Evolutionary conservation across 1,140 invertebrate genomes (phyloP), one percentile per base, ranked within the genome.

Genomic region (Magallana angulata): DNA sequence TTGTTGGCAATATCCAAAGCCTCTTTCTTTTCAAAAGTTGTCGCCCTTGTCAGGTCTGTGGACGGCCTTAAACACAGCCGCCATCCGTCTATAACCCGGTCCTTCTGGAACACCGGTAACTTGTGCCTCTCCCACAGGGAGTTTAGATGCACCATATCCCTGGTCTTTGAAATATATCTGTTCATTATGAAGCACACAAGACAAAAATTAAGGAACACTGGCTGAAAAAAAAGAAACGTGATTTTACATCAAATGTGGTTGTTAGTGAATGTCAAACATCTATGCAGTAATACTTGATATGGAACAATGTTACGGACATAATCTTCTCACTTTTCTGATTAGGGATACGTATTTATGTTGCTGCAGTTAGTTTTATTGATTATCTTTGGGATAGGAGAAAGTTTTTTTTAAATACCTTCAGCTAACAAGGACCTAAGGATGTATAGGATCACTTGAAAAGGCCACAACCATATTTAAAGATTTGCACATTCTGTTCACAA

Each of bases 11-110:
- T 8, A 36, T 30, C 7, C 1, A 76, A 30, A 1, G 68, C 68
- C 14, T 76, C 68, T 18, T 76, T 76, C 24, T 30, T 76, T 76
- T 76, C 68, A 76, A 76, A 76, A 24, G 8, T 76, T 11, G 68
- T 76, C 24, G 68, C 18, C 68, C 12, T 18, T 24, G 68, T 76
- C 68, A 76, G 7, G 14, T 76, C 68, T 2, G 68, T 36, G 3
- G 68, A 76, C 11, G 68, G 68, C 14, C 68, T 76, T 12, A 76
- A 76, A 30, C 30, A 12, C 68, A 76, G 9, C 18, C 9, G 7
- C 68, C 68, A 76, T 8, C 68, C 24, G 9, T 76, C 68, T 12
- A 30, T 30, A 36, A 76, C 24, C 9, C 14, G 24, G 24, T 76
- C 68, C 14, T 8, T 8, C 36, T 36, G 68, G 6, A 24, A 36